Evolutionary conservation across 2,113 vertebrate genomes (phyloP).

Genomic region (Gavialis gangeticus): DNA sequence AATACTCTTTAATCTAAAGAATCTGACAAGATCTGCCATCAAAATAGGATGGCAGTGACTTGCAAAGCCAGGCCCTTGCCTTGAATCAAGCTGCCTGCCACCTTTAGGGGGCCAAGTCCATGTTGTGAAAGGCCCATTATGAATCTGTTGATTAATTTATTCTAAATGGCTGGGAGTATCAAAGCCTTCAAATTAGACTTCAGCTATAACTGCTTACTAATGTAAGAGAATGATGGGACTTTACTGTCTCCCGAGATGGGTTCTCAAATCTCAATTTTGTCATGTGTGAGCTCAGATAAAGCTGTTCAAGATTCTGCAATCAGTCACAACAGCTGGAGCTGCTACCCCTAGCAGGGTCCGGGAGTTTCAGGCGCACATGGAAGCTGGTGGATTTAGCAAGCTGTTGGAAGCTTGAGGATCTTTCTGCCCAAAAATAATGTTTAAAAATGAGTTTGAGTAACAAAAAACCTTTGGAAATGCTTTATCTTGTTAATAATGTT

Average conservation of each 20-base stretch:
- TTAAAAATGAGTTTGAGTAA: background rate
- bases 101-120: background rate
- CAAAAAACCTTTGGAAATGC: fast-evolving
- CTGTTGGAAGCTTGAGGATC: fast-evolving
- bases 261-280: background rate
- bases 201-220: background rate
- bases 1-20: background rate
- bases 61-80: background rate
- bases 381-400: background rate
- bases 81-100: background rate
- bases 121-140: background rate
- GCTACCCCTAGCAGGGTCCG: fast-evolving
- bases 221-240: background rate
- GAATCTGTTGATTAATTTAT: background rate
- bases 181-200: background rate
- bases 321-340: fast-evolving
- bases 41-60: background rate
- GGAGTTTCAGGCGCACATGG: fast-evolving
- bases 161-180: background rate
- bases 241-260: background rate
- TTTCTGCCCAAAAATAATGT: no score
- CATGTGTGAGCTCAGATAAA: background rate
- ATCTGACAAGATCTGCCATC: background rate
- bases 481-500: fast-evolving
- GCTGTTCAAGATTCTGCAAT: background rate